phyloP scores from a whole-genome alignment of 2,888 invertebrate species.

The Netelia melanura region DNA sequence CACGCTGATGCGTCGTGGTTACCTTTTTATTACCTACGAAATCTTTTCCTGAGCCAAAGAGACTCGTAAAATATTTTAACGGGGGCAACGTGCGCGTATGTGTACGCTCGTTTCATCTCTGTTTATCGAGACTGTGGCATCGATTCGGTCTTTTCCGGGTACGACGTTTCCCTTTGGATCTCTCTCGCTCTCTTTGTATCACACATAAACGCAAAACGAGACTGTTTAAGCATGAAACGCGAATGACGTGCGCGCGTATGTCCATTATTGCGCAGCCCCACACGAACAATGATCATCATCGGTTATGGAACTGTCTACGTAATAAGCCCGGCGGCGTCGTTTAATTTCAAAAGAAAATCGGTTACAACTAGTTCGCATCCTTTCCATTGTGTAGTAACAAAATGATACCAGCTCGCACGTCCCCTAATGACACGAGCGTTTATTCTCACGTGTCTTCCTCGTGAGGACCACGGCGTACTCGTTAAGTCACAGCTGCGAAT shows the following conservation, averaged over 20 bases:
- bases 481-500: no score
- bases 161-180: neutral
- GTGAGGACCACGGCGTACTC: neutral
- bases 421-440: neutral
- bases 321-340: neutral
- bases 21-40: neutral
- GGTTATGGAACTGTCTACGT: neutral
- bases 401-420: neutral
- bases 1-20: neutral
- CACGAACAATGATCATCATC: neutral
- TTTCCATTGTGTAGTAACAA: neutral
- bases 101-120: neutral
- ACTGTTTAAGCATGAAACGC: neutral
- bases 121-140: neutral
- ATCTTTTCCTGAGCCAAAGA: neutral
- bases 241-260: neutral
- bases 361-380: slow-evolving; percentile 6
- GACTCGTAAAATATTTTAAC: neutral
- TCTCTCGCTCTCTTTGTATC: neutral
- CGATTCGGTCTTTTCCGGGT: neutral
- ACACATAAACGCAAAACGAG: neutral
- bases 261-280: neutral
- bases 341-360: neutral
- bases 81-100: neutral
- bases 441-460: neutral